These are phyloP conservation scores for Meliscaeva auricollis DNA, from an alignment of 2,888 invertebrate species.

Conservation along the genomic window DNA sequence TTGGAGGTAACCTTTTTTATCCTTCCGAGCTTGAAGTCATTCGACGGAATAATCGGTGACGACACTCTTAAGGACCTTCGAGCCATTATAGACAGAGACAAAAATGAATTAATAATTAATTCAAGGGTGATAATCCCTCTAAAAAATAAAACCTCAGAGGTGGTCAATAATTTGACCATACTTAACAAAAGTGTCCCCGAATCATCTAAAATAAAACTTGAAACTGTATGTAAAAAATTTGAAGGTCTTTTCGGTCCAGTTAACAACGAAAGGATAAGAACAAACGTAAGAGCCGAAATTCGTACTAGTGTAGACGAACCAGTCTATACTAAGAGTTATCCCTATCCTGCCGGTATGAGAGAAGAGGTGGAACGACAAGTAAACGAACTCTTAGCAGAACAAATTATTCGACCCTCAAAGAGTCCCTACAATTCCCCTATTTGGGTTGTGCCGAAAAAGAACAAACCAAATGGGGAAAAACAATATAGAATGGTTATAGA, in stretches of 20 bases:
- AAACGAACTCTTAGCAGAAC: conserved; percentile 27
- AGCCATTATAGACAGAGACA: conserved; percentile 17
- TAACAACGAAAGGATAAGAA: conserved; percentile 30
- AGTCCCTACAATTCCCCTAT: conserved; percentile 18
- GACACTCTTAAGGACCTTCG: not conserved
- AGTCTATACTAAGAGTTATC: conserved; percentile 64
- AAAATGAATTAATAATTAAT: conserved; percentile 8
- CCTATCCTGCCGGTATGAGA: conserved; percentile 47
- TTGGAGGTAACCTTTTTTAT: conserved; percentile 20
- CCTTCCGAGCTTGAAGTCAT: conserved; percentile 1
- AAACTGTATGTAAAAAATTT: not conserved
- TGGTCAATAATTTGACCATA: not conserved
- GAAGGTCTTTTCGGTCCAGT: conserved; percentile 35
- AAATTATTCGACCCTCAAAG: conserved; percentile 23
- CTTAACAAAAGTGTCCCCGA: not conserved
- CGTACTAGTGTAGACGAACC: conserved; percentile 56
- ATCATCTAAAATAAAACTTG: not conserved
- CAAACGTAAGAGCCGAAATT: conserved; percentile 49
- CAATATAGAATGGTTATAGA: conserved; percentile 45
- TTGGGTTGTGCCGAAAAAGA: conserved; percentile 13
- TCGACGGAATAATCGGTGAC: conserved; percentile 17
- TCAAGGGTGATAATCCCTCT: conserved; percentile 2
- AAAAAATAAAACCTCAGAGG: not conserved
- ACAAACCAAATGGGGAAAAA: conserved; percentile 26
- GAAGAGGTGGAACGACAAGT: conserved; percentile 40